A percentile compares a stretch with the other conserved stretches of the same genome.
Conservation (phyloP, 1,140 invertebrate species). For the Drosophila teissieri region DNA sequence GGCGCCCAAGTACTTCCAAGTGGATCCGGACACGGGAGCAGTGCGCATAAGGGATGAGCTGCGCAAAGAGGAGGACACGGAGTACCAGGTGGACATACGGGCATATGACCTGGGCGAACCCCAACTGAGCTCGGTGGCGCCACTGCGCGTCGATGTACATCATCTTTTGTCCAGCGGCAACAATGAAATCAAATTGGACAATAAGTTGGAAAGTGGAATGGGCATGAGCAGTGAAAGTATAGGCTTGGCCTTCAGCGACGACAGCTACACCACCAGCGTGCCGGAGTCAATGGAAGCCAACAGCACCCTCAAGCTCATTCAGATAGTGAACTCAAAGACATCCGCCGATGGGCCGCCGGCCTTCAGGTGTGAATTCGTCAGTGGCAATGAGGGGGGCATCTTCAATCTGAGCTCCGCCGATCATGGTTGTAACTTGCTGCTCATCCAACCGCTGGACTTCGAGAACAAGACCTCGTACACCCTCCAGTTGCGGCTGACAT, state of each 20-base stretch:
- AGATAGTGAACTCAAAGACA: conserved; percentile 82
- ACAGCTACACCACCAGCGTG: conserved; percentile 91
- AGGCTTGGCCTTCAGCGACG: conserved; percentile 92
- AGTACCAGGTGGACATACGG: conserved; percentile 94
- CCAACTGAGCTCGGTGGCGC: conserved; percentile 91
- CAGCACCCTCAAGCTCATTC: conserved; percentile 76
- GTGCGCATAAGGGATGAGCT: conserved; percentile 92
- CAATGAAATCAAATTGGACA: conserved; percentile 54
- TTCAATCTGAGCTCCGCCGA: conserved; percentile 91
- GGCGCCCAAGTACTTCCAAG: conserved; percentile 92
- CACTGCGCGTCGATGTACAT: conserved; percentile 92
- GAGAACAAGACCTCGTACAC: conserved; percentile 90
- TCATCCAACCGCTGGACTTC: conserved; percentile 90
- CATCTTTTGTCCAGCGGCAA: conserved; percentile 88
- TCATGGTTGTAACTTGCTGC: conserved; percentile 90
- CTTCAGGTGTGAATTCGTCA: conserved; percentile 89
- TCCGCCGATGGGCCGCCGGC: conserved; percentile 50
- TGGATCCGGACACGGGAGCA: conserved; percentile 92
- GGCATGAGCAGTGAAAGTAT: conserved; percentile 87
- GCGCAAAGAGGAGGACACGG: conserved; percentile 92
- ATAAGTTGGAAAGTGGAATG: conserved; percentile 52
- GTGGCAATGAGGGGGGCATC: conserved; percentile 89
- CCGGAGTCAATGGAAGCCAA: conserved; percentile 87
- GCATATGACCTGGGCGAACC: conserved; percentile 95
- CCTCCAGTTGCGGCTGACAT: conserved; percentile 91